Base-by-base conservation (phyloP, 2,888 invertebrate species). In the Tanytarsus gracilentus region DNA sequence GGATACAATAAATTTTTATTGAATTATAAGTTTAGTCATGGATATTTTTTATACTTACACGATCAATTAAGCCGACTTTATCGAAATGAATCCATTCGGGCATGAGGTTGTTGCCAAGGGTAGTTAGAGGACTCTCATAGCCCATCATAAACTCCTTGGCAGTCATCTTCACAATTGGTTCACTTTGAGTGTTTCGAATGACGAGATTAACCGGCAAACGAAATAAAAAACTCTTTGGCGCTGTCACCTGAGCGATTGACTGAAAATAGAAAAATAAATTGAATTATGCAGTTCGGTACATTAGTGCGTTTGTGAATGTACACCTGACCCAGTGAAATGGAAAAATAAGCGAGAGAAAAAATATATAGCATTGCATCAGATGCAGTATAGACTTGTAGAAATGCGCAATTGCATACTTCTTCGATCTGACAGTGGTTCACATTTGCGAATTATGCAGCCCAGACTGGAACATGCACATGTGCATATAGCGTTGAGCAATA, bases 91-190 rank as follows among this genome's bases (percentile, higher is more conserved):
- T 88, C 86, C 91, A 92, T 9, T 83, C 80, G 0, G 90, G 88
- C 75, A 92, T 74, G 66, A 92, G 79, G 16, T 83, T 84, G 71
- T 92, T 88, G 0, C 92, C 92, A 59, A 93, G 71, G 1, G 86
- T 85, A 72, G 93, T 85, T 61, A 93, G 75, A 3, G 86, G 77
- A n/a, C 88, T 87, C 65, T 84, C 75, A 73, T 88, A 90, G 0
- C 91, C 91, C 75, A 92, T 92, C 88, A 93, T 88, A 71, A 92
- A 89, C 70, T 92, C 90, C 63, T 74, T 80, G 0, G 92, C 91
- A 0, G 89, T 88, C 85, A 90, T 88, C 67, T 79, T 75, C 3
- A 85, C 82, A 18, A 93, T 75, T 0, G 91, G 88, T 65, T 81
- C 75, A 3, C 83, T 78, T 30, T 84, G 78, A 0, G 87, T 84